Evolutionary conservation across 53 echinoderm and acorn worm genomes (phyloP), one percentile per base, ranked within the genome.

Genomic region (Arbacia lixula): DNA sequence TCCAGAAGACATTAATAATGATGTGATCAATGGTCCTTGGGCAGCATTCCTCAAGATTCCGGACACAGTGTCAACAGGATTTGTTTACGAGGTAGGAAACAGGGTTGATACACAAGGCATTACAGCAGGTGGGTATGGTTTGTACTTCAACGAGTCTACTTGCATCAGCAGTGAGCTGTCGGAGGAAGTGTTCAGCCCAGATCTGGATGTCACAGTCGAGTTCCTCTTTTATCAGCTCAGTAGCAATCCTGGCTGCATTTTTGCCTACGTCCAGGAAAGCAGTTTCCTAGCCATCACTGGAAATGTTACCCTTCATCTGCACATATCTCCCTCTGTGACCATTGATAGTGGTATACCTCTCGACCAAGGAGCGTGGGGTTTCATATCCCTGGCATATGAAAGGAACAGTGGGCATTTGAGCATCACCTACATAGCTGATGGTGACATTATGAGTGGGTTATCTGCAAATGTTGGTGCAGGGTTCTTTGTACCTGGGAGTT

Each of bases 21-120:
- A 69, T 26, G 67, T 88, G 32, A 86, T 95, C 58, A 95, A 95
- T 86, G 90, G 88, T 36, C 87, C 85, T 21, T 95, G 92, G 87
- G 86, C 92, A 64, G 88, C 87, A 27, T 76, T 33, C 50, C 83
- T 87, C 60, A 87, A 42, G 20, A 69, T 95, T 16, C 86, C 92
- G 21, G 6, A 50, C 29, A 65, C 51, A 5, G 63, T 58, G 62
- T 61, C 51, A 6, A 85, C 93, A 65, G 62, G 87, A 50, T 93
- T 93, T 77, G 57, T 87, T 10, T 87, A 93, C 36, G 36, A 73
- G 11, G 53, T 78, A 34, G 50, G 31, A 5, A 72, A 75, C n/a
- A 77, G 81, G 40, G 74, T 64, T 0, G 93, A 93, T 54, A 64
- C 62, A 16, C 80, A 85, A 52, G 86, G 83, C 16, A 83, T 93